Conservation (phyloP, 2,797 vertebrate genomes). For the Cirrhinus mrigala region DNA sequence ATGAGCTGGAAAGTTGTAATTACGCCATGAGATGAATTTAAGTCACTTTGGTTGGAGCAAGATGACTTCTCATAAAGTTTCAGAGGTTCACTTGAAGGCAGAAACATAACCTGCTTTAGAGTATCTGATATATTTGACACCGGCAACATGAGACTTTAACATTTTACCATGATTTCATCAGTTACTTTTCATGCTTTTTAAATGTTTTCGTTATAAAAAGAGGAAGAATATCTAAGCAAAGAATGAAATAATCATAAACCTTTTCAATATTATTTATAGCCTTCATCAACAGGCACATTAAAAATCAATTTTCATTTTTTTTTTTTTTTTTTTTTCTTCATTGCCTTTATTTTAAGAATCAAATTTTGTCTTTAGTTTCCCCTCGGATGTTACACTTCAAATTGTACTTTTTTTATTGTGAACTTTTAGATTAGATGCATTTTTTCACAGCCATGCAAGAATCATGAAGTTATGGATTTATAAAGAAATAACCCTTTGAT, state of each 20-base stretch:
- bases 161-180: too few relatives aligned
- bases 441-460: not conserved
- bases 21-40: not conserved
- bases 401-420: not conserved
- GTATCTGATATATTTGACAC: too few relatives aligned
- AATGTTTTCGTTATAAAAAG: too few relatives aligned
- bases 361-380: conserved; percentile 1
- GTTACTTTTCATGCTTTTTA: too few relatives aligned
- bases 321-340: not conserved
- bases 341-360: not conserved
- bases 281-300: not conserved
- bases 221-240: not conserved
- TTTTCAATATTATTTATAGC: too few relatives aligned
- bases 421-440: conserved; percentile 1
- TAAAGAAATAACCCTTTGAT: not conserved
- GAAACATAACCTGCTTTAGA: too few relatives aligned
- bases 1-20: too few relatives aligned
- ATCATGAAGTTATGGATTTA: not conserved
- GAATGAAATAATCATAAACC: too few relatives aligned
- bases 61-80: not conserved
- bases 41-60: not conserved
- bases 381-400: not conserved
- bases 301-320: not conserved
- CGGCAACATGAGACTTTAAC: too few relatives aligned
- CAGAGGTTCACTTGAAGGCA: not conserved